These are phyloP conservation scores for Cotesia glomerata DNA, from an alignment of 1,140 invertebrate species.

Conservation along the genomic window DNA sequence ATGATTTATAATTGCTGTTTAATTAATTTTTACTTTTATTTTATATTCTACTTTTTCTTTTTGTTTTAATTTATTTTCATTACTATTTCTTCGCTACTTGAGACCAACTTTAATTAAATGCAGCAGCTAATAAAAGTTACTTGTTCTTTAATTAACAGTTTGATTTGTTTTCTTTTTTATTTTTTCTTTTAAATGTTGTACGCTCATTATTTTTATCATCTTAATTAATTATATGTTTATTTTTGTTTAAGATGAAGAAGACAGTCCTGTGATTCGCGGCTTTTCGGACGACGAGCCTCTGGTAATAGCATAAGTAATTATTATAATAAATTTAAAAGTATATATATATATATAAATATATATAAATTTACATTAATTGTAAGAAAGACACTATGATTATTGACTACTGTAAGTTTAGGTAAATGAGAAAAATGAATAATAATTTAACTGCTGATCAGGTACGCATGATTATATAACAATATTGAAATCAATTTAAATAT, in stretches of 20 bases:
- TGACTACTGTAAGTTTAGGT: constrained; percentile 26
- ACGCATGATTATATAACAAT: background rate
- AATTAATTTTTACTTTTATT: too few relatives aligned
- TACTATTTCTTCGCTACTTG: too few relatives aligned
- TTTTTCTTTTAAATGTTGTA: constrained; percentile 1
- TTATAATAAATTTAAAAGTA: constrained; percentile 26
- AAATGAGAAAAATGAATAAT: constrained; percentile 15
- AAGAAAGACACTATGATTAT: constrained; percentile 34
- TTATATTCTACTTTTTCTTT: too few relatives aligned
- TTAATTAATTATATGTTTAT: constrained; percentile 29
- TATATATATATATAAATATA: constrained; percentile 24
- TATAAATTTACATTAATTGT: constrained; percentile 8
- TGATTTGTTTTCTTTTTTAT: background rate
- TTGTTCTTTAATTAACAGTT: background rate
- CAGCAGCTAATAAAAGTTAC: too few relatives aligned
- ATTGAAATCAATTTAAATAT: background rate
- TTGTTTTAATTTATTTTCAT: too few relatives aligned
- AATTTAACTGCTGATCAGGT: background rate
- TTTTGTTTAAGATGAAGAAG: constrained; percentile 78
- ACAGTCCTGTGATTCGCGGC: constrained; percentile 84
- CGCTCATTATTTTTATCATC: background rate
- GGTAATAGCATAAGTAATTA: constrained; percentile 76
- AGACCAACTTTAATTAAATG: too few relatives aligned
- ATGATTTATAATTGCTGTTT: too few relatives aligned
- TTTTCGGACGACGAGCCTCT: constrained; percentile 94